These are phyloP conservation scores for Momotus momota DNA, from an alignment of 2,797 vertebrate genomes.

Conservation along the genomic window DNA sequence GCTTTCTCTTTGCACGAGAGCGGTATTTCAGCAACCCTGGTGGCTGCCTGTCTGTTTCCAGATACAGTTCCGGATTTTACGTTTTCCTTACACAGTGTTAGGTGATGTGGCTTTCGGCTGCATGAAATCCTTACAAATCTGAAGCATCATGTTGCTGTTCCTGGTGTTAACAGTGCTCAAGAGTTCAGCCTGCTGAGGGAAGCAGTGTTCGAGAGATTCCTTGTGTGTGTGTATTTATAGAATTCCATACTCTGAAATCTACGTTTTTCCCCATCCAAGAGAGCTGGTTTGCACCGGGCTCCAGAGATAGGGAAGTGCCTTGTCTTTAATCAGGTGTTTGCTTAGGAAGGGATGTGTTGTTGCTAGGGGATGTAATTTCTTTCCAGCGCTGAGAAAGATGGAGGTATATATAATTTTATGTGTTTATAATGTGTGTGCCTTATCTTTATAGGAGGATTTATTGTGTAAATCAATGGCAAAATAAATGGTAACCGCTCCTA, in stretches of 20 bases:
- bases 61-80: not conserved
- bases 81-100: not conserved
- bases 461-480: not conserved
- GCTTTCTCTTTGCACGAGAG: not conserved
- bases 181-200: not conserved
- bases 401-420: not conserved
- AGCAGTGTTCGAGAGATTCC: not conserved
- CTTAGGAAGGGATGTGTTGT: not conserved
- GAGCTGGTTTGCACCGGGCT: not conserved
- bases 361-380: constrained; percentile 6
- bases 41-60: not conserved
- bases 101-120: not conserved
- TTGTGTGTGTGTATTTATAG: not conserved
- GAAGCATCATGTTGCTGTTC: not conserved
- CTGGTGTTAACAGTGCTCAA: not conserved
- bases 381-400: not conserved
- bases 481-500: not conserved
- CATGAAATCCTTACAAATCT: not conserved
- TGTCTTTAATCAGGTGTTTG: not conserved
- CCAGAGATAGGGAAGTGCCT: not conserved
- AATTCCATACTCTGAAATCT: not conserved
- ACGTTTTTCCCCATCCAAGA: not conserved
- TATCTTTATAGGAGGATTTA: constrained; percentile 10
- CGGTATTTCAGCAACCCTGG: not conserved
- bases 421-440: not conserved